Evolutionary conservation across 2,113 vertebrate genomes (phyloP).

Genomic region (Xenopus tropicalis): UCB_Xtro_10.0 CM004452.2:35064001-35064500

Average conservation of each 20-base stretch:
- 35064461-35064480: no score
- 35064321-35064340: background rate
- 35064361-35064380: no score
- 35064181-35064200: slow-evolving; percentile 54
- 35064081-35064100: slow-evolving; percentile 56
- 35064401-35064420: no score
- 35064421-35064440: no score
- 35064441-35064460: no score
- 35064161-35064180: slow-evolving; percentile 66
- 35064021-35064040: slow-evolving; percentile 86
- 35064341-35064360: background rate
- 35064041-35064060: slow-evolving; percentile 65
- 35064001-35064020: slow-evolving; percentile 83
- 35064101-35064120: slow-evolving; percentile 64
- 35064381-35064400: no score
- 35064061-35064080: slow-evolving; percentile 45
- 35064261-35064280: background rate
- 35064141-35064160: slow-evolving; percentile 58
- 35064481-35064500: no score
- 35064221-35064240: no score
- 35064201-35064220: background rate
- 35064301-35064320: background rate
- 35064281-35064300: background rate
- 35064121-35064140: slow-evolving; percentile 67
- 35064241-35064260: background rate